Percentiles rank a stretch among this genome's conserved stretches.
Evolutionary conservation across 2,797 vertebrate species (phyloP).

Genomic region (Phrynocephalus vlangalii): DNA sequence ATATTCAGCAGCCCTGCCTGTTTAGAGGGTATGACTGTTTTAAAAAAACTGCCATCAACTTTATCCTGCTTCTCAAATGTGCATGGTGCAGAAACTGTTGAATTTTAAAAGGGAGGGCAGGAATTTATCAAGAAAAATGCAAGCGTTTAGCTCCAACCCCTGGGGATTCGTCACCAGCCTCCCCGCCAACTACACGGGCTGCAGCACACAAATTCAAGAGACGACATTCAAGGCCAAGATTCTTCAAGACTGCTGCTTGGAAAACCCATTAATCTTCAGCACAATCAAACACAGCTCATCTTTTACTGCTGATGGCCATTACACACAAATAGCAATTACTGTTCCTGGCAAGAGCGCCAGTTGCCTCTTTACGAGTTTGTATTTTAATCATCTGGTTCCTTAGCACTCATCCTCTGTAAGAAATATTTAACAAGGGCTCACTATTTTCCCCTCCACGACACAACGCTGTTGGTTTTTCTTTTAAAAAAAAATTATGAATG

Average conservation of each 20-base stretch:
- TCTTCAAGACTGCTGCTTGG: conserved; percentile 67
- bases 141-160: neutral
- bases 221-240: conserved; percentile 65
- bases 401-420: conserved; percentile 61
- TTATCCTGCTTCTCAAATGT: neutral
- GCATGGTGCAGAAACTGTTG: neutral
- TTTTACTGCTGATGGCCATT: conserved; percentile 64
- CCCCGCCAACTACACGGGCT: conserved; percentile 47
- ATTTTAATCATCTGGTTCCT: conserved; percentile 71
- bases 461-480: conserved; percentile 52
- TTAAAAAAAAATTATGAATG: conserved; percentile 49
- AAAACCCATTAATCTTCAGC: conserved; percentile 69
- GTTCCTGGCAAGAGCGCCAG: conserved; percentile 68
- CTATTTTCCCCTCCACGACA: conserved; percentile 60
- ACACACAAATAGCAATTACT: conserved; percentile 74
- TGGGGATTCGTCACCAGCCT: neutral
- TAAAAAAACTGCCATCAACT: neutral
- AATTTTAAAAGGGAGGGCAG: neutral
- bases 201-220: conserved; percentile 67
- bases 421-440: conserved; percentile 71
- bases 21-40: neutral
- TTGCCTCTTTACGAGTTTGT: conserved; percentile 63
- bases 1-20: neutral
- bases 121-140: conserved; percentile 63
- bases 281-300: conserved; percentile 65